Conservation (phyloP, 2,888 invertebrate genomes). For the Lepas anatifera region DNA sequence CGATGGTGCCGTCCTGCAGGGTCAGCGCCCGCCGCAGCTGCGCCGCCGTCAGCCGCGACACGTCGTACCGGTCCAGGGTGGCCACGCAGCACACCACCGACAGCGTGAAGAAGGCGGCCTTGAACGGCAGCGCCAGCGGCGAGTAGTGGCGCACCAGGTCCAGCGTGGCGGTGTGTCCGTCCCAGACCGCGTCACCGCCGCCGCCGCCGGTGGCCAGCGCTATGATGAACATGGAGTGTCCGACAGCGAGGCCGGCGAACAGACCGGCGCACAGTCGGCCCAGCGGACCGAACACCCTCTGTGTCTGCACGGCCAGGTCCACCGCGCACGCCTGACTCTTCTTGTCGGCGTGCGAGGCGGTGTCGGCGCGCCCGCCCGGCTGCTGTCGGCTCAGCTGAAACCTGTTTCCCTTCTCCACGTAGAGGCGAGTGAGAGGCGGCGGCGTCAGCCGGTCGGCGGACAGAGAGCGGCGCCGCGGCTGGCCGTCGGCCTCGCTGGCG, state of each 20-base stretch:
- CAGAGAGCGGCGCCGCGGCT: neutral
- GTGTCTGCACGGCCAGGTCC: neutral
- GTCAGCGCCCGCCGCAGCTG: neutral
- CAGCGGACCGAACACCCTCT: neutral
- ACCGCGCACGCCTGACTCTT: slow-evolving; percentile 1
- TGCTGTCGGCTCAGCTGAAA: neutral
- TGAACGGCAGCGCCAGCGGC: slow-evolving; percentile 3
- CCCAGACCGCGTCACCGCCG: too few relatives aligned
- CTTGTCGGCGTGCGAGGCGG: neutral
- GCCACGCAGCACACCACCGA: neutral
- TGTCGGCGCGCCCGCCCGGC: neutral
- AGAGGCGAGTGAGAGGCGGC: neutral
- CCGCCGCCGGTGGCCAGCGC: neutral
- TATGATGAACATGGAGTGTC: neutral
- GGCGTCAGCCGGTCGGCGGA: neutral
- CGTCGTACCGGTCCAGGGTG: slow-evolving; percentile 1
- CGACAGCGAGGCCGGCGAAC: neutral
- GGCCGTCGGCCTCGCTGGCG: neutral
- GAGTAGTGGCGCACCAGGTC: neutral
- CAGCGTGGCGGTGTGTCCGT: neutral
- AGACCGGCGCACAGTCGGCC: neutral
- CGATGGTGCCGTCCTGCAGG: neutral
- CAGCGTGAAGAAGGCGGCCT: neutral
- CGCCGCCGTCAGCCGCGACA: neutral
- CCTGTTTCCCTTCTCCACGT: neutral